These are phyloP conservation scores for Aselliscus stoliczkanus DNA, from an alignment of 2,797 vertebrate genomes.

Conservation along the genomic window DNA sequence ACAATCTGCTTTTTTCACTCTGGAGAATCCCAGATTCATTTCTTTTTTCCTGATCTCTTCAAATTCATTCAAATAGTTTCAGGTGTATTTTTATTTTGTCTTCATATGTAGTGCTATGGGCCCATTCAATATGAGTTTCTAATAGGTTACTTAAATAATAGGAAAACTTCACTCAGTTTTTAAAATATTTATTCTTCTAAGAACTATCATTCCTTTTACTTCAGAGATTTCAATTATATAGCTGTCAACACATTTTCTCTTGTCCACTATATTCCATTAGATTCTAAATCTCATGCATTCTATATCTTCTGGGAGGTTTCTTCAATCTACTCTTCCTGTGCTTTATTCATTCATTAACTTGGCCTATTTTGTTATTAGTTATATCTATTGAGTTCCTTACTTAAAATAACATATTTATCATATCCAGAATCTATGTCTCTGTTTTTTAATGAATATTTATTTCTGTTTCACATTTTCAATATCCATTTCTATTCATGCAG, in stretches of 20 bases:
- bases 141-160: background rate
- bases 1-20: background rate
- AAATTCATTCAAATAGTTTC: background rate
- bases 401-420: background rate
- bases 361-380: background rate
- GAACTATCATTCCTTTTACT: background rate
- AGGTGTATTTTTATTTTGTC: background rate
- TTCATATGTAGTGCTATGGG: background rate
- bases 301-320: background rate
- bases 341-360: background rate
- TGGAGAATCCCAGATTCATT: background rate
- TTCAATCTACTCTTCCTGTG: fast-evolving
- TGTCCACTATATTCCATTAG: fast-evolving
- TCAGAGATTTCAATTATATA: background rate
- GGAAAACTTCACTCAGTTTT: background rate
- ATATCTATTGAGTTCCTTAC: background rate
- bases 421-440: background rate
- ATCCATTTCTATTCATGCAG: background rate
- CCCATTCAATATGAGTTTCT: background rate
- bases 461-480: background rate
- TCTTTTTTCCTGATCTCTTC: background rate
- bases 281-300: background rate
- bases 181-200: background rate
- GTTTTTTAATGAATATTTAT: background rate
- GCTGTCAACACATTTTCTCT: background rate